These are phyloP conservation scores for Pipistrellus pygmaeus DNA, from an alignment of 2,797 vertebrate genomes.

Conservation along the genomic window DNA sequence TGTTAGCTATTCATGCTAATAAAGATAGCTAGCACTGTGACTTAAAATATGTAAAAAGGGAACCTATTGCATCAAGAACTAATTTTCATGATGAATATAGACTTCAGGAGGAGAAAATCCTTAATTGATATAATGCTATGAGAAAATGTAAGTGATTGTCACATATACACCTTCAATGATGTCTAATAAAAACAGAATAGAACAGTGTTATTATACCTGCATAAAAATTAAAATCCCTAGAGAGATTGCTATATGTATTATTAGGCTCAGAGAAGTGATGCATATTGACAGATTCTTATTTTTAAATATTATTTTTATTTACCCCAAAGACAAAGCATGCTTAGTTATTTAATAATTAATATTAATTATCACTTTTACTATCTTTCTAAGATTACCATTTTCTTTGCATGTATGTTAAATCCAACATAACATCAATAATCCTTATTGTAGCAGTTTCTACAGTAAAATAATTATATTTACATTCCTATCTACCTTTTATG, in stretches of 20 bases:
- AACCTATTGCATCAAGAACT: conserved; percentile 69
- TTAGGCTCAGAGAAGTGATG: background rate
- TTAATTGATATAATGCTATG: background rate
- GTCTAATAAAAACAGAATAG: conserved; percentile 46
- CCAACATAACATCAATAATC: background rate
- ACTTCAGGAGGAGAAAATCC: conserved; percentile 51
- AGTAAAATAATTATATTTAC: background rate
- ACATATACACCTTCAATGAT: background rate
- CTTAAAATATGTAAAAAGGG: conserved; percentile 70
- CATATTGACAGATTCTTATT: background rate
- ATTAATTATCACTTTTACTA: background rate
- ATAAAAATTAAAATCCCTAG: background rate
- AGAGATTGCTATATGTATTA: background rate
- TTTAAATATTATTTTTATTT: background rate
- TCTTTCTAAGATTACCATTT: background rate
- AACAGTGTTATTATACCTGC: background rate
- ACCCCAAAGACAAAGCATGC: background rate
- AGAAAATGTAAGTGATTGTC: conserved; percentile 50
- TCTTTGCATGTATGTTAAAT: background rate
- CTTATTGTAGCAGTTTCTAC: background rate
- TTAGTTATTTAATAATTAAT: background rate
- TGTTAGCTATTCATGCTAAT: conserved; percentile 76
- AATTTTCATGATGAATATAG: conserved; percentile 74
- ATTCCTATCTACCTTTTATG: background rate
- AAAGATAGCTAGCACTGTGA: conserved; percentile 75